A percentile compares a stretch with the other conserved stretches of the same genome.
phyloP scores from a whole-genome alignment of 2,113 vertebrate species.

The Choloepus hoffmanni region DNA sequence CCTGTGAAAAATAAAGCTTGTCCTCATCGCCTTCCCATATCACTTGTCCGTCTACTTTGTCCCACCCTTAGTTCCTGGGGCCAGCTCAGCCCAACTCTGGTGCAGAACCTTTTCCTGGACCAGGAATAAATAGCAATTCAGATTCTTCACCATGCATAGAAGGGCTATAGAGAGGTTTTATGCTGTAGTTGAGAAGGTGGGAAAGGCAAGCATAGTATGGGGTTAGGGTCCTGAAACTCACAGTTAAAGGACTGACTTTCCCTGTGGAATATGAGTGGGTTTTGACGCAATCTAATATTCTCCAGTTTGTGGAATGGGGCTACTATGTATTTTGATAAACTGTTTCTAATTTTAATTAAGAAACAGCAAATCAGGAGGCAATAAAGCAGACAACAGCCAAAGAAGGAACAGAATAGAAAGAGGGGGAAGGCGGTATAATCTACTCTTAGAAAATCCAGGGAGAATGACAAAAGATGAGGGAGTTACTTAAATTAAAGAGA shows the following conservation, averaged over 20 bases:
- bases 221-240: background rate
- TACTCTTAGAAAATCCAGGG: background rate
- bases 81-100: background rate
- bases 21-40: background rate
- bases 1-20: background rate
- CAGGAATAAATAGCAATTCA: background rate
- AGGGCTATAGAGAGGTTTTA: background rate
- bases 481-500: background rate
- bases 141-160: fast-evolving
- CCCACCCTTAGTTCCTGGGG: background rate
- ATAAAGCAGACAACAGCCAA: background rate
- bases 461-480: background rate
- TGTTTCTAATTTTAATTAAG: background rate
- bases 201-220: background rate
- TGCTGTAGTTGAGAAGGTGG: background rate
- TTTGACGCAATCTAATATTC: background rate
- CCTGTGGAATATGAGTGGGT: background rate
- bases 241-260: background rate
- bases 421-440: background rate
- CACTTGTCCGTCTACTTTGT: background rate
- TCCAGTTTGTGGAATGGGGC: background rate
- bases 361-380: background rate
- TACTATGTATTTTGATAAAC: background rate
- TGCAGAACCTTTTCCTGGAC: background rate
- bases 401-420: background rate